Evolutionary conservation across 2,797 vertebrate species (phyloP).

Genomic region (Strix occidentalis): DNA sequence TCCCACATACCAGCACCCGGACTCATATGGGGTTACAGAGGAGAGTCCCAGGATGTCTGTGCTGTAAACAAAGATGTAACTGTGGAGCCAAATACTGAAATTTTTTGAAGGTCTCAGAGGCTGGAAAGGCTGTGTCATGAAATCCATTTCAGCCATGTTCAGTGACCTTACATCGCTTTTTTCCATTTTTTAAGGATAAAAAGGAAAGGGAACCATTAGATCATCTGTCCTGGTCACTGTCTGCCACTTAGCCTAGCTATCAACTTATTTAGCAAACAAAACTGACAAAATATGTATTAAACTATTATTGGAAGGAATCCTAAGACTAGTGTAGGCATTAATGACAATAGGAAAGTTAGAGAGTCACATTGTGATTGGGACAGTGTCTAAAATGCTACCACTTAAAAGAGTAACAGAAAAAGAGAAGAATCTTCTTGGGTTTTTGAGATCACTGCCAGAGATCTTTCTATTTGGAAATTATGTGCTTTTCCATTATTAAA

Average conservation of each 20-base stretch:
- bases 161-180: background rate
- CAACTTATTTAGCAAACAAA: background rate
- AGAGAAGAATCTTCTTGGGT: slow-evolving; percentile 24
- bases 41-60: background rate
- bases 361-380: background rate
- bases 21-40: background rate
- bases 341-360: background rate
- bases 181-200: background rate
- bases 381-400: background rate
- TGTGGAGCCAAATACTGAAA: background rate
- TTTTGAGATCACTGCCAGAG: slow-evolving; percentile 16
- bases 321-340: background rate
- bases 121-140: background rate
- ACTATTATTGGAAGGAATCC: background rate
- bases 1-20: slow-evolving; percentile 16
- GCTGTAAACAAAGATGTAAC: slow-evolving; percentile 3
- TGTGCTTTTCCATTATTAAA: slow-evolving; percentile 22
- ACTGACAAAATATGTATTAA: background rate
- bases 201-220: background rate
- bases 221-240: background rate
- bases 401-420: slow-evolving; percentile 22
- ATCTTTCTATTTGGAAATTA: slow-evolving; percentile 36
- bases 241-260: background rate
- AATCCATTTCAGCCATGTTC: background rate
- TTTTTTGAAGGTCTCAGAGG: background rate